These are phyloP conservation scores for Luscinia megarhynchos DNA, from an alignment of 2,797 vertebrate genomes.

Conservation along the genomic window DNA sequence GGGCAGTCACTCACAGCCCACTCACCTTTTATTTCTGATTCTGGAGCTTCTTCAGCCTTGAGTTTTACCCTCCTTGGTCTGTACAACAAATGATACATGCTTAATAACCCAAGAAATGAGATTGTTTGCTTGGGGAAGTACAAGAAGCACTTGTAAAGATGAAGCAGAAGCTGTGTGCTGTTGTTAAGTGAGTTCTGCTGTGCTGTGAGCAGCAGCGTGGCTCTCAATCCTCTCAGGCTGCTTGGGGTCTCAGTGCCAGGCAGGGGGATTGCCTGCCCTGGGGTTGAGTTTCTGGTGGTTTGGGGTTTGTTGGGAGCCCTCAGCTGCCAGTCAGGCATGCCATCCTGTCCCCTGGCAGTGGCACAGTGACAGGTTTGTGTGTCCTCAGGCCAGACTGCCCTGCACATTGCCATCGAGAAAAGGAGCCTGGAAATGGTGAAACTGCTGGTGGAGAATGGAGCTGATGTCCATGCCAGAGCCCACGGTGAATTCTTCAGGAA, in stretches of 20 bases:
- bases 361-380: neutral
- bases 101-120: neutral
- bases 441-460: constrained; percentile 88
- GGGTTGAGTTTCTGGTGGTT: neutral
- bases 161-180: neutral
- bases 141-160: neutral
- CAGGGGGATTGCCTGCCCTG: neutral
- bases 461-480: constrained; percentile 87
- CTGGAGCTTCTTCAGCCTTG: neutral
- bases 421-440: constrained; percentile 82
- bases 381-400: constrained; percentile 88
- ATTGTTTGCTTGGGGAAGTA: neutral
- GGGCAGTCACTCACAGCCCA: neutral
- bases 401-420: constrained; percentile 94
- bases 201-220: neutral
- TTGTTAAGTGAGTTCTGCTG: neutral
- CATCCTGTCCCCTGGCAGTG: neutral
- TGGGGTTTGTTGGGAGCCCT: neutral
- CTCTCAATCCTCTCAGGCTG: neutral
- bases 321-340: neutral
- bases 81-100: neutral
- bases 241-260: neutral
- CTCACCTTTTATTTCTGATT: neutral
- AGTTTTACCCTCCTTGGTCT: neutral
- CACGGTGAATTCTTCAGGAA: constrained; percentile 90